phyloP scores from a whole-genome alignment of 1,140 invertebrate genomes.

The Thaumetopoea pityocampa region DNA sequence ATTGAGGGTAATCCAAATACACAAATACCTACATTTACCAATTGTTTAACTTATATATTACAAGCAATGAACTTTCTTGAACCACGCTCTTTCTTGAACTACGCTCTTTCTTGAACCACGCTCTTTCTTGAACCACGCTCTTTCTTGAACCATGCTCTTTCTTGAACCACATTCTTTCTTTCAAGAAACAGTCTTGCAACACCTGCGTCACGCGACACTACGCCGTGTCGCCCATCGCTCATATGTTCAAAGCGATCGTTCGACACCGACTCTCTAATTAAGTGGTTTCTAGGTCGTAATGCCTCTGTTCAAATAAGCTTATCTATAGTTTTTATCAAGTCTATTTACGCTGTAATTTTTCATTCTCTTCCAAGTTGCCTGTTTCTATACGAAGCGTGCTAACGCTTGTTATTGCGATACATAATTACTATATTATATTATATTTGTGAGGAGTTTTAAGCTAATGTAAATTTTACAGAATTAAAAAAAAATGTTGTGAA shows the following conservation, averaged over 20 bases:
- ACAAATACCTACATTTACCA: too few species aligned
- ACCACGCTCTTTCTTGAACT: too few species aligned
- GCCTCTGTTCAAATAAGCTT: slow-evolving; percentile 60
- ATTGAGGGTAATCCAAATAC: too few species aligned
- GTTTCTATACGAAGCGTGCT: slow-evolving; percentile 41
- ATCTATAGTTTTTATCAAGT: slow-evolving; percentile 59
- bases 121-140: too few species aligned
- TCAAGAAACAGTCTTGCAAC: too few species aligned
- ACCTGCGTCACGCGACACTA: not conserved
- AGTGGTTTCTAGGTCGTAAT: slow-evolving; percentile 52
- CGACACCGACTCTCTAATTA: slow-evolving; percentile 63
- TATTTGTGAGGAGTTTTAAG: slow-evolving; percentile 75
- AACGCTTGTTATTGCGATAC: slow-evolving; percentile 56
- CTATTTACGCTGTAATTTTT: slow-evolving; percentile 61
- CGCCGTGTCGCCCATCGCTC: slow-evolving; percentile 43
- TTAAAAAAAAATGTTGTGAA: slow-evolving; percentile 74
- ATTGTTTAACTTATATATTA: too few species aligned
- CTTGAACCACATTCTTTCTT: too few species aligned
- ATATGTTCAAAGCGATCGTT: slow-evolving; percentile 59
- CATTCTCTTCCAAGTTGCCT: slow-evolving; percentile 64
- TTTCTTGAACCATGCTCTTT: too few species aligned
- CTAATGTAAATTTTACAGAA: slow-evolving; percentile 76
- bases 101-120: too few species aligned
- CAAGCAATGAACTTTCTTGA: too few species aligned
- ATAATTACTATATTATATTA: slow-evolving; percentile 53